Evolutionary conservation across 2,888 invertebrate genomes (phyloP).

Genomic region (Pycnomerus fuliginosus): DNA sequence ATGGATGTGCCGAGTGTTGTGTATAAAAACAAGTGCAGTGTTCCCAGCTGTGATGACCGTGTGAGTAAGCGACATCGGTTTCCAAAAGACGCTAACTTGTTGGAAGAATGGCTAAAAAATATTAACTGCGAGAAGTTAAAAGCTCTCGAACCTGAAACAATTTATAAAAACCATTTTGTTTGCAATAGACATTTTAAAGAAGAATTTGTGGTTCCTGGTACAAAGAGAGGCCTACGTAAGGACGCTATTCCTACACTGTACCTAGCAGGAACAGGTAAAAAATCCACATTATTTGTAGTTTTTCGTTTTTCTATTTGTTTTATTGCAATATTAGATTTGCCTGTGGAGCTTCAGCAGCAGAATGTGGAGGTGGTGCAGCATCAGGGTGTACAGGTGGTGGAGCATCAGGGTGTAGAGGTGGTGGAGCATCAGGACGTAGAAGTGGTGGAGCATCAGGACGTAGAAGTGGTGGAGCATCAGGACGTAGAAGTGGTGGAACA

Average conservation of each 20-base stretch:
- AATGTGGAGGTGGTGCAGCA: too few species aligned
- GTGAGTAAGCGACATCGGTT: slow-evolving; percentile 10
- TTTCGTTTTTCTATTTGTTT: not conserved
- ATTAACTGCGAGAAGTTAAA: not conserved
- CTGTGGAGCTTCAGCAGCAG: too few species aligned
- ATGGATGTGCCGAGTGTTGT: too few species aligned
- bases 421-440: not conserved
- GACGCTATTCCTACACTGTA: not conserved
- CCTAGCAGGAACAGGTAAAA: not conserved
- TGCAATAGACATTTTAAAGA: slow-evolving; percentile 1
- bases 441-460: too few species aligned
- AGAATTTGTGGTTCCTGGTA: not conserved
- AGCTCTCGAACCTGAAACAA: not conserved
- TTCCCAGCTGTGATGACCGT: slow-evolving; percentile 6
- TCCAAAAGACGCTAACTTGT: slow-evolving; percentile 10
- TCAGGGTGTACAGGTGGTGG: too few species aligned
- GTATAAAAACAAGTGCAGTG: slow-evolving; percentile 14
- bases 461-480: too few species aligned
- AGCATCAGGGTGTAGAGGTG: too few species aligned
- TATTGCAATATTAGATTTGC: too few species aligned
- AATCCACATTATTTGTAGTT: not conserved
- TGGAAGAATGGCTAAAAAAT: slow-evolving; percentile 7
- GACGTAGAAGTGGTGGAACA: too few species aligned
- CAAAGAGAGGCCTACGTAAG: not conserved
- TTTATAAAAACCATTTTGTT: not conserved